phyloP scores from a whole-genome alignment of 2,113 vertebrate species.

The Athene noctua region DNA sequence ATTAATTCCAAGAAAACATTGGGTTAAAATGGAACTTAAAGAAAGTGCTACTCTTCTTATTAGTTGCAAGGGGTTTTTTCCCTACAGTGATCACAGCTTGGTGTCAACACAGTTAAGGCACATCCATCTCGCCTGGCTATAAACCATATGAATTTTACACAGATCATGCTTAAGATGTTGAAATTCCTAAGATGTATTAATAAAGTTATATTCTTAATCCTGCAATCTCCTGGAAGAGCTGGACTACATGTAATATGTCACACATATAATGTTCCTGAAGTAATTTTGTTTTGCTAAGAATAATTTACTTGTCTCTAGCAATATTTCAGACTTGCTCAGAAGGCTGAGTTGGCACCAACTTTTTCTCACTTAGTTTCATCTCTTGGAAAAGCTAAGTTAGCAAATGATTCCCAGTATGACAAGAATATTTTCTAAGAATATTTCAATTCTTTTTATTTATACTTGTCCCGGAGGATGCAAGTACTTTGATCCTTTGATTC shows the following conservation, averaged over 20 bases:
- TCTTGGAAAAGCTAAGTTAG: conserved; percentile 3
- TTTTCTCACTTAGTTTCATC: conserved; percentile 14
- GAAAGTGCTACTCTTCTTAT: conserved; percentile 50
- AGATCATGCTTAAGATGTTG: not conserved
- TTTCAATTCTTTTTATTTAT: conserved; percentile 61
- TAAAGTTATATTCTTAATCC: not conserved
- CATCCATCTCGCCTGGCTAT: accelerated
- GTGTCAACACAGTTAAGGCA: conserved; percentile 27
- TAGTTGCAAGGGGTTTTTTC: not conserved
- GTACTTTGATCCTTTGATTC: conserved; percentile 45
- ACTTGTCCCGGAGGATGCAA: conserved; percentile 47
- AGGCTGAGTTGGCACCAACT: not conserved
- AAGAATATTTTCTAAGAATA: conserved; percentile 55
- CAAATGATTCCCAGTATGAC: conserved; percentile 43
- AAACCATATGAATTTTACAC: not conserved
- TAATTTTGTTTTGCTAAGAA: not conserved
- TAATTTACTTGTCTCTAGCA: not conserved
- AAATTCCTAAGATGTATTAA: not conserved
- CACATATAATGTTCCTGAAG: not conserved
- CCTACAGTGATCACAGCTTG: not conserved
- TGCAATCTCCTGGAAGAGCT: not conserved
- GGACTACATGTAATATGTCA: not conserved
- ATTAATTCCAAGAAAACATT: conserved; percentile 66
- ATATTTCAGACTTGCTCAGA: not conserved
- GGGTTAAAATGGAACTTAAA: conserved; percentile 47